Percentiles rank a stretch among this genome's conserved stretches.
phyloP scores from a whole-genome alignment of 2,113 vertebrate genomes.

The Lycocorax pyrrhopterus region DNA sequence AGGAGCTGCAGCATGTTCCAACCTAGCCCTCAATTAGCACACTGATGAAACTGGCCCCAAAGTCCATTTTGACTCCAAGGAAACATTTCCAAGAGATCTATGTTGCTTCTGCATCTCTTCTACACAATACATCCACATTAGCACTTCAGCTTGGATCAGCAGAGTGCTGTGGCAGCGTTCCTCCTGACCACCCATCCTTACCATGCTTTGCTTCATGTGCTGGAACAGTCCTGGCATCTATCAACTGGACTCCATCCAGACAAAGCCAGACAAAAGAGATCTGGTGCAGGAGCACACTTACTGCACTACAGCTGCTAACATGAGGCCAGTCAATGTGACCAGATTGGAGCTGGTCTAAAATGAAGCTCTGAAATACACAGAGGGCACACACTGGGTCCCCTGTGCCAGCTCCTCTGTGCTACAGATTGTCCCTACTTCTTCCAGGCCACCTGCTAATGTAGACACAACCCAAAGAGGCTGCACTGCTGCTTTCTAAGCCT shows the following conservation, averaged over 20 bases:
- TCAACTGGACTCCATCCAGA: neutral
- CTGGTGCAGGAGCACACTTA: neutral
- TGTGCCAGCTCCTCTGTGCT: neutral
- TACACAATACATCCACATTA: neutral
- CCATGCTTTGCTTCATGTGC: fast-evolving
- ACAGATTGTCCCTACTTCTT: neutral
- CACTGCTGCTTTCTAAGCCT: neutral
- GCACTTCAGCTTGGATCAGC: neutral
- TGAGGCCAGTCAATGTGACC: neutral
- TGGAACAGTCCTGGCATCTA: neutral
- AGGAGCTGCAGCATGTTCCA: neutral
- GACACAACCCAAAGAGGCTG: neutral
- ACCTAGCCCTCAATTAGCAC: neutral
- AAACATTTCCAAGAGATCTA: neutral
- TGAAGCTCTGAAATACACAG: neutral
- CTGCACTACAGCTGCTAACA: neutral
- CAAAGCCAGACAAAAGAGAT: neutral
- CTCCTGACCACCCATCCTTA: neutral
- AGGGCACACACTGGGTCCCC: neutral
- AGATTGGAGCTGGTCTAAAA: neutral
- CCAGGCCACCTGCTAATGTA: slow-evolving; percentile 16
- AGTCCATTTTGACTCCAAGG: neutral
- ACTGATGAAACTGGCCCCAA: neutral
- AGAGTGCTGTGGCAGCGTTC: fast-evolving
- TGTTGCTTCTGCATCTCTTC: neutral